Evolutionary conservation across 2,888 invertebrate species (phyloP).

Genomic region (Campaea margaritaria): DNA sequence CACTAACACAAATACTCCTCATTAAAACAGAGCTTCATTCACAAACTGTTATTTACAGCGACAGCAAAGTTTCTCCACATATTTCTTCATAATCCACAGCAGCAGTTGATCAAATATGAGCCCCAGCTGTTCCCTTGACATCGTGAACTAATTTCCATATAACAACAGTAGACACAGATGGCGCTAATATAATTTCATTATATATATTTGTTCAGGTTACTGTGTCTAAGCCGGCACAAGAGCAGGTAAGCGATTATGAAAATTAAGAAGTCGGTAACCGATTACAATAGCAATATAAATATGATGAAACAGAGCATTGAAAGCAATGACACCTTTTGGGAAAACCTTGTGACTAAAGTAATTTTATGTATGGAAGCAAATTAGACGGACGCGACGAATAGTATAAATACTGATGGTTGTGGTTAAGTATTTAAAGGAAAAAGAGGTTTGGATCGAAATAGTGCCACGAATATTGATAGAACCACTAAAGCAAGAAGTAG

Average conservation of each 20-base stretch:
- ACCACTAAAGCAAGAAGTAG: too few species aligned
- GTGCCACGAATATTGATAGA: too few species aligned
- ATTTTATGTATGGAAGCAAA: neutral
- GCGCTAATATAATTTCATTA: constrained; percentile 20
- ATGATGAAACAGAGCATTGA: constrained; percentile 18
- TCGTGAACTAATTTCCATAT: constrained; percentile 37
- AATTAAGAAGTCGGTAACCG: constrained; percentile 32
- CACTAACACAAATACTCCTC: neutral
- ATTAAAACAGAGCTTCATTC: constrained; percentile 8
- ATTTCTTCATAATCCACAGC: constrained; percentile 24
- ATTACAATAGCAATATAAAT: constrained; percentile 12
- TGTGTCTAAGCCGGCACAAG: constrained; percentile 16
- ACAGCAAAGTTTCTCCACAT: constrained; percentile 16
- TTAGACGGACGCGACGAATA: neutral
- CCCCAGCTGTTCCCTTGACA: constrained; percentile 38
- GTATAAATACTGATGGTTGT: neutral
- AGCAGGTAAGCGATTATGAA: constrained; percentile 30
- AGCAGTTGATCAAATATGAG: constrained; percentile 19
- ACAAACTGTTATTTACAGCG: constrained; percentile 7
- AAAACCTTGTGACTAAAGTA: constrained; percentile 10
- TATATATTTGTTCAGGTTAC: constrained; percentile 27
- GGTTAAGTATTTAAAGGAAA: too few species aligned
- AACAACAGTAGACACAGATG: constrained; percentile 22
- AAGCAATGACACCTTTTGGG: constrained; percentile 13
- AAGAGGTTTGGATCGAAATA: too few species aligned